Conservation (phyloP, 2,888 invertebrate species). For the Caenorhabditis sp. region DNA sequence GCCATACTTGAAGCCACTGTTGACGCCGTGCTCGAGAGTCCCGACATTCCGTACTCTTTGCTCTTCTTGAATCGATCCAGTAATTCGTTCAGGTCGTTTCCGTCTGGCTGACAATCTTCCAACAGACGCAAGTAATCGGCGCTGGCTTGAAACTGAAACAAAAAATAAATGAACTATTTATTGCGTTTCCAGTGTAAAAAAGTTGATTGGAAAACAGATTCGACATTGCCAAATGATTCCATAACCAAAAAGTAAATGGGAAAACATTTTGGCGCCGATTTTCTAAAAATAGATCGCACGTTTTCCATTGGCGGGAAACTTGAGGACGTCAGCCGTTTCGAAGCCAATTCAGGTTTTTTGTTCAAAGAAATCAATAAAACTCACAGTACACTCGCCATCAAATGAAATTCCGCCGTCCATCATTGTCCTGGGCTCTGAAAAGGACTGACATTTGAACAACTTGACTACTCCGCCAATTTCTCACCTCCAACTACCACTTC, state of each 20-base stretch:
- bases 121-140: constrained; percentile 19
- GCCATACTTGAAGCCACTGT: constrained; percentile 41
- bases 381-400: constrained; percentile 17
- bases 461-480: background rate
- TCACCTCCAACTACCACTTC: constrained; percentile 32
- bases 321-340: too few species aligned
- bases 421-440: constrained; percentile 7
- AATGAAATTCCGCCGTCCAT: background rate
- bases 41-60: background rate
- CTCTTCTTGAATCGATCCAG: constrained; percentile 9
- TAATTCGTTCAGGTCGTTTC: constrained; percentile 11
- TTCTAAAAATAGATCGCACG: too few species aligned
- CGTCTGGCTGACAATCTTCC: constrained; percentile 16
- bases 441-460: background rate
- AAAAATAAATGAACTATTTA: too few species aligned
- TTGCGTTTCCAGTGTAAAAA: too few species aligned
- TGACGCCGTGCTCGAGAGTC: constrained; percentile 32
- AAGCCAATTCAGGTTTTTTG: too few species aligned
- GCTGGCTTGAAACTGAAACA: constrained; percentile 20
- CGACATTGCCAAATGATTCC: too few species aligned
- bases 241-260: too few species aligned
- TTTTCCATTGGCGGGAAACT: too few species aligned
- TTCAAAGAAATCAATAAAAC: constrained; percentile 12
- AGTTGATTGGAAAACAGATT: too few species aligned
- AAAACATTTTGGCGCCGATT: too few species aligned